phyloP scores from a whole-genome alignment of 2,888 invertebrate genomes.

The Seladonia tumulorum region DNA sequence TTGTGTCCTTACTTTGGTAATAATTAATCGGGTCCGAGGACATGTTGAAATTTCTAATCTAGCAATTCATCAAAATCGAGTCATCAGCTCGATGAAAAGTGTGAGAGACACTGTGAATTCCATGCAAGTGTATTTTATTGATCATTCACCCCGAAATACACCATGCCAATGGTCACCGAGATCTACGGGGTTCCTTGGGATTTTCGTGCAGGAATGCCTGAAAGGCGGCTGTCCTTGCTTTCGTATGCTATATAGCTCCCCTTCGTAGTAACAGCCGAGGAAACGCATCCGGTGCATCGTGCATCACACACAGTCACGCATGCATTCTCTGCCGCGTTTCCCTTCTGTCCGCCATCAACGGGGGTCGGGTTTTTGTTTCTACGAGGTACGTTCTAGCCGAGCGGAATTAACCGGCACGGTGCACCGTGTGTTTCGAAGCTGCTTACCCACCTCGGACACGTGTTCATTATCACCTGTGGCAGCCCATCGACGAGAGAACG shows the following conservation, averaged over 20 bases:
- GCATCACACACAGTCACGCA: slow-evolving; percentile 55
- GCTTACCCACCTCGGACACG: slow-evolving; percentile 43
- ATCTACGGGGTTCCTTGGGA: neutral
- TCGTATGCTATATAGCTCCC: slow-evolving; percentile 42
- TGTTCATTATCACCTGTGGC: slow-evolving; percentile 42
- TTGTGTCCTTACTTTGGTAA: no score
- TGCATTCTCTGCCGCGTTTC: slow-evolving; percentile 31
- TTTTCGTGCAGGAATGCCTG: slow-evolving; percentile 65
- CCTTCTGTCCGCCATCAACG: slow-evolving; percentile 6
- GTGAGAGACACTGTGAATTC: neutral
- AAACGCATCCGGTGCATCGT: slow-evolving; percentile 57
- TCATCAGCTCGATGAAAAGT: neutral
- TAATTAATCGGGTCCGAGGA: neutral
- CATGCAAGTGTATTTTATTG: neutral
- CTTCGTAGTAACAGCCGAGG: slow-evolving; percentile 40
- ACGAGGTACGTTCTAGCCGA: slow-evolving; percentile 3
- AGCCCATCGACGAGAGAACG: neutral
- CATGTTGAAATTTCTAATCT: no score
- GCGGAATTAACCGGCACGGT: neutral
- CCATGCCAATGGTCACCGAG: neutral
- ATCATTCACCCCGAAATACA: neutral
- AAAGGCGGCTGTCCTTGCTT: slow-evolving; percentile 53
- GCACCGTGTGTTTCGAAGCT: neutral
- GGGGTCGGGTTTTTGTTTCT: slow-evolving; percentile 25
- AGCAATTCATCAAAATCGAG: neutral